phyloP scores from a whole-genome alignment of 2,888 invertebrate species.

The Napeogenes inachia region DNA sequence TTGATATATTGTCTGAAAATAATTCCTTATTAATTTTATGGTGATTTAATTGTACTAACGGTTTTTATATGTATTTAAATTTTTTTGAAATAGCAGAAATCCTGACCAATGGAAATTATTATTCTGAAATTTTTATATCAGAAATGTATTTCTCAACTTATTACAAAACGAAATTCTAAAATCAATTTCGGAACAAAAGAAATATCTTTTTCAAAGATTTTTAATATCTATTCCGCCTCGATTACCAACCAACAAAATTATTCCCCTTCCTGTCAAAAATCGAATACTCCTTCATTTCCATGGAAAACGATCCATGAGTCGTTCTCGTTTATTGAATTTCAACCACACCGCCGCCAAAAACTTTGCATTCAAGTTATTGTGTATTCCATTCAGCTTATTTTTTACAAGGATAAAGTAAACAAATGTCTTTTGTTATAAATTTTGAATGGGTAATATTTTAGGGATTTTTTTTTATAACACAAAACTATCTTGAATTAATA shows the following conservation, averaged over 20 bases:
- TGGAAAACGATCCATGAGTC: constrained; percentile 54
- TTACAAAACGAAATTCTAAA: background rate
- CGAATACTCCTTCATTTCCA: constrained; percentile 57
- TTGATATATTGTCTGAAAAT: no score
- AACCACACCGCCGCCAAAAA: constrained; percentile 57
- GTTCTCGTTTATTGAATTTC: constrained; percentile 67
- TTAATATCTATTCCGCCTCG: constrained; percentile 48
- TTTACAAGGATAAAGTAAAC: no score
- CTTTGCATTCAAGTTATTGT: constrained; percentile 18
- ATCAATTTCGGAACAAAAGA: background rate
- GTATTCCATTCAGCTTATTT: background rate
- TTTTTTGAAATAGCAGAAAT: no score
- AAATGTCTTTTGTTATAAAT: no score
- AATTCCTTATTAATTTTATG: no score
- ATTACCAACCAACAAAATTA: constrained; percentile 55
- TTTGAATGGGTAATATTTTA: no score
- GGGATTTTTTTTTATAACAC: no score
- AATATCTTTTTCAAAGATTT: constrained; percentile 29
- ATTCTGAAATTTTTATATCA: background rate
- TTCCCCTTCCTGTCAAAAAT: constrained; percentile 47
- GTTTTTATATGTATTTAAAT: no score
- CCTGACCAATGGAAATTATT: background rate
- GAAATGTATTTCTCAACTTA: no score
- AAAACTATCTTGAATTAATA: no score
- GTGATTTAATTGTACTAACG: no score